Percentiles rank a stretch among this genome's conserved stretches.
These are phyloP conservation scores for Muraenolepis orangiensis DNA, from an alignment of 2,797 vertebrate species.

Conservation along the genomic window DNA sequence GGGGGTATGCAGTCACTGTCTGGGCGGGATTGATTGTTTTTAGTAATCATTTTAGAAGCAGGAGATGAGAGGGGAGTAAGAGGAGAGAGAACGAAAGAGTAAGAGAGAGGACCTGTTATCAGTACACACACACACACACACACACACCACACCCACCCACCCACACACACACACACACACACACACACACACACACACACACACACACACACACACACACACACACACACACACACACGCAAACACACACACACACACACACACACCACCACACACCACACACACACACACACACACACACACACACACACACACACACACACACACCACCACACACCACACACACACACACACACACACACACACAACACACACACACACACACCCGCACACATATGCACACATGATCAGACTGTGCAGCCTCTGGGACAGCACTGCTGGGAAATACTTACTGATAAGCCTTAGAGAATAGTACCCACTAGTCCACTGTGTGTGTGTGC, in stretches of 20 bases:
- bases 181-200: conserved; percentile 25
- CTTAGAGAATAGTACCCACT: conserved; percentile 59
- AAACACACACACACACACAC: conserved; percentile 30
- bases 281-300: conserved; percentile 29
- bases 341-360: conserved; percentile 39
- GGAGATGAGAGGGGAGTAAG: not conserved
- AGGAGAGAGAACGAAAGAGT: conserved; percentile 19
- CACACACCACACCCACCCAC: conserved; percentile 12
- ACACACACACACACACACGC: conserved; percentile 19
- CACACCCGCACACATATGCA: conserved; percentile 16
- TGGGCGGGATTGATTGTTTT: not conserved
- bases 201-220: conserved; percentile 21
- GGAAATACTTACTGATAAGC: conserved; percentile 69
- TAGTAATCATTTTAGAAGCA: not conserved
- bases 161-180: conserved; percentile 37
- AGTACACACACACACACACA: conserved; percentile 32
- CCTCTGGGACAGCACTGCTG: conserved; percentile 63
- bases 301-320: conserved; percentile 19
- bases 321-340: conserved; percentile 22
- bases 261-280: conserved; percentile 12
- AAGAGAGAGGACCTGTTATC: conserved; percentile 67
- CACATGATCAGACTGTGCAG: conserved; percentile 57
- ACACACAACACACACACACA: conserved; percentile 19
- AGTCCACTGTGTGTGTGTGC: conserved; percentile 26
- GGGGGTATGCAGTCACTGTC: not conserved